These are phyloP conservation scores for Steinernema scapterisci DNA, from an alignment of 2,888 invertebrate species.

Conservation along the genomic window DNA sequence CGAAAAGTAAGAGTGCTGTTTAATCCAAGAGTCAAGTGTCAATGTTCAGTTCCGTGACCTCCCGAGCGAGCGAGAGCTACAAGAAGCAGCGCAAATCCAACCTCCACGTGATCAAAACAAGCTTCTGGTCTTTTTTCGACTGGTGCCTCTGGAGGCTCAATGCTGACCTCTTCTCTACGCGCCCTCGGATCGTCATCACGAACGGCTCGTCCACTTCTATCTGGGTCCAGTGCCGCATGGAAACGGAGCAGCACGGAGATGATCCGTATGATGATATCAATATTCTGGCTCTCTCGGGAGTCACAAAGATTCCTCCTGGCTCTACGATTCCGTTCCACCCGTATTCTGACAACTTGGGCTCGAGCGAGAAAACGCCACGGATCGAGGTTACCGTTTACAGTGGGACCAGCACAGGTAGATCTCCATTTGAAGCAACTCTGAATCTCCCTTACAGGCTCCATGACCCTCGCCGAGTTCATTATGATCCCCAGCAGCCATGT, in stretches of 20 bases:
- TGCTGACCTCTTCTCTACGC: background rate
- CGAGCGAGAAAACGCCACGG: too few species aligned
- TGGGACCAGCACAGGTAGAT: too few species aligned
- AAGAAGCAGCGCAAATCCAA: background rate
- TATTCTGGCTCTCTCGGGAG: background rate
- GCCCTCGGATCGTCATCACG: background rate
- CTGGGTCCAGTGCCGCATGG: background rate
- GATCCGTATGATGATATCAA: background rate
- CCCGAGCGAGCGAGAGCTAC: background rate
- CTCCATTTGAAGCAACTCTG: too few species aligned
- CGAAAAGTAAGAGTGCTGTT: background rate
- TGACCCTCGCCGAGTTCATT: too few species aligned
- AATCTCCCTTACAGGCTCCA: too few species aligned
- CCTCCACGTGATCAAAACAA: background rate
- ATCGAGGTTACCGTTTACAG: too few species aligned
- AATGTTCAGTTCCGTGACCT: background rate
- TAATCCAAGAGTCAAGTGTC: too few species aligned
- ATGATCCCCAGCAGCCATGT: too few species aligned
- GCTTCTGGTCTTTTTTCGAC: background rate
- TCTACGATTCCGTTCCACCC: too few species aligned
- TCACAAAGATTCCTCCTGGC: background rate
- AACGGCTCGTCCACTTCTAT: background rate
- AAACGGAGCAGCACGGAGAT: too few species aligned
- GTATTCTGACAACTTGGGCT: too few species aligned
- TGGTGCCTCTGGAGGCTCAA: background rate